phyloP scores from a whole-genome alignment of 1,140 invertebrate genomes.

The Potamilus streckersoni region DNA sequence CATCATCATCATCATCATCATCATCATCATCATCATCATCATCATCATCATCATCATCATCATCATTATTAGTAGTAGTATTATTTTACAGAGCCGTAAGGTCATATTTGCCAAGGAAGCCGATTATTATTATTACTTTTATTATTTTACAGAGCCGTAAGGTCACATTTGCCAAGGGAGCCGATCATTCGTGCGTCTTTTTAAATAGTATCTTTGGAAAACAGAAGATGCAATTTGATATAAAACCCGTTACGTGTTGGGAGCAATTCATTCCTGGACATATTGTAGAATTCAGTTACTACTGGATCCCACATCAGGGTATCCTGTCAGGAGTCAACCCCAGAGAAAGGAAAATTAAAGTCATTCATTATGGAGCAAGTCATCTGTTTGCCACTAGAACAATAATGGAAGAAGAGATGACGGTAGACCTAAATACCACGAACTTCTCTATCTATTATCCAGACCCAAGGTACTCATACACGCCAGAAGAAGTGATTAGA shows the following conservation, averaged over 20 bases:
- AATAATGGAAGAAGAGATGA: conserved; percentile 13
- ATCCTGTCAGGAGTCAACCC: conserved; percentile 14
- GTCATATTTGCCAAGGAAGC: no score
- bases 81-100: no score
- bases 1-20: no score
- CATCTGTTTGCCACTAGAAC: conserved; percentile 21
- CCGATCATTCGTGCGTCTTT: no score
- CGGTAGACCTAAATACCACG: conserved; percentile 1
- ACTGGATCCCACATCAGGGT: conserved; percentile 17
- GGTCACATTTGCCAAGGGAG: no score
- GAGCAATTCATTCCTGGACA: conserved; percentile 8
- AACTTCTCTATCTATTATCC: conserved; percentile 4
- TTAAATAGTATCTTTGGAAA: no score
- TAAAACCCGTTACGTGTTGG: neutral
- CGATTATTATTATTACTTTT: no score
- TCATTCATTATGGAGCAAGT: conserved; percentile 27
- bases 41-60: no score
- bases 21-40: no score
- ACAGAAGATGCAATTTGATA: no score
- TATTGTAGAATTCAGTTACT: conserved; percentile 18
- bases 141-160: no score
- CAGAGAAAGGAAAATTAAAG: conserved; percentile 8
- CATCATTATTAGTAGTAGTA: no score
- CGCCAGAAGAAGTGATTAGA: neutral
- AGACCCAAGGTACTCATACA: conserved; percentile 2